Evolutionary conservation across 2,113 vertebrate species (phyloP), one percentile per base, ranked within the genome.

Genomic region (Lepus timidus): DNA sequence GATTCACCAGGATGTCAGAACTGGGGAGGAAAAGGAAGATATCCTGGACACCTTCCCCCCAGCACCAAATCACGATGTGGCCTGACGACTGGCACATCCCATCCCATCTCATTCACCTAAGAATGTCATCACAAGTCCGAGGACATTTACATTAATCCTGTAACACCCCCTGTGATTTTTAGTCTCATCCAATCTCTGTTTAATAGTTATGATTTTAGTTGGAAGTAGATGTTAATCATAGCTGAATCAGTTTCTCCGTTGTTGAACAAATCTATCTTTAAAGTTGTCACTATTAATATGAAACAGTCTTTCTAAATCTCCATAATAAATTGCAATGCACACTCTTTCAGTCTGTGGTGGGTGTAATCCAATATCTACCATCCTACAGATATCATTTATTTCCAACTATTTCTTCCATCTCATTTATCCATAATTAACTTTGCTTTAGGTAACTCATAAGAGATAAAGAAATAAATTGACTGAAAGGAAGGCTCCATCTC

Each of bases 281-380:
- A 94, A 96, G 78, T 94, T 95, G 80, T 93, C 95, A 82, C 68
- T 93, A 25, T 52, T 92, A 93, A 90, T 91, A 80, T 79, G 19
- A 92, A 96, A 96, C 88, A n/a, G 51, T 27, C 76, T 93, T 73
- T 96, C n/a, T 86, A 86, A 96, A 91, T 94, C 71, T 79, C 92
- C 82, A 68, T 96, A 95, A 95, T 96, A 96, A 97, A 97, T 96
- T 92, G 71, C 95, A 97, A 49, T 10, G 88, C 5, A 36, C 51
- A 71, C 64, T 95, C 51, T 85, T 90, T 58, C 83, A 16, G 44
- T 65, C 19, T 23, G 44, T 97, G 96, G 91, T 96, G n/a, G 39
- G 90, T 25, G 22, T 90, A 84, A 80, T 73, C 61, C 61, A 97
- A 91, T 95, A 96, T 85, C 88, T 74, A 88, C 87, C 65, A 81